Percentiles rank a stretch among this genome's conserved stretches.
phyloP scores from a whole-genome alignment of 2,888 invertebrate genomes.

The Malthinus flaveolus region DNA sequence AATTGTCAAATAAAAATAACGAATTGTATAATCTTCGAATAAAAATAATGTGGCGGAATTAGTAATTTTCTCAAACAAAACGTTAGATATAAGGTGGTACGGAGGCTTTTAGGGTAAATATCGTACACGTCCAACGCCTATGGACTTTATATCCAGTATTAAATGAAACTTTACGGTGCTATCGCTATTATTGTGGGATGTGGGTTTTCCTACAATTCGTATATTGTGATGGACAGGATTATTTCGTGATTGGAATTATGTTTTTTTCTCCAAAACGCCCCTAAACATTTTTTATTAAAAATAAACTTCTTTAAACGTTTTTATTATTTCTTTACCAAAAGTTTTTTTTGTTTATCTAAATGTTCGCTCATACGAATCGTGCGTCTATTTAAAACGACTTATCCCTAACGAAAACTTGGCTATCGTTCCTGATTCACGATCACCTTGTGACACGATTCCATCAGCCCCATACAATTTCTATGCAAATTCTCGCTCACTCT shows the following conservation, averaged over 20 bases:
- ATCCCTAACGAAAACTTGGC: conserved; percentile 32
- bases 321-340: conserved; percentile 1
- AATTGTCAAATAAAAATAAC: too few relatives aligned
- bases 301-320: conserved; percentile 5
- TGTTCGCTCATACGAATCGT: conserved; percentile 9
- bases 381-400: conserved; percentile 23
- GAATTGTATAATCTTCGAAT: too few relatives aligned
- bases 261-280: neutral
- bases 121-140: conserved; percentile 52
- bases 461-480: conserved; percentile 54
- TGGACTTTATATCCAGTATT: conserved; percentile 52
- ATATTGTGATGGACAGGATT: conserved; percentile 39
- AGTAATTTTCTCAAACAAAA: conserved; percentile 24
- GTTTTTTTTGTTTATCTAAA: conserved; percentile 1
- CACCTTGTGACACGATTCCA: conserved; percentile 55
- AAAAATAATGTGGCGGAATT: conserved; percentile 18
- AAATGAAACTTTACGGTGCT: conserved; percentile 54
- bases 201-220: conserved; percentile 48
- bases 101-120: conserved; percentile 30
- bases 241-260: conserved; percentile 34
- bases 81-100: conserved; percentile 24
- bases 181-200: conserved; percentile 48
- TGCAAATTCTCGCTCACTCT: conserved; percentile 47
- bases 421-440: conserved; percentile 52
- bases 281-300: conserved; percentile 3